phyloP scores from a whole-genome alignment of 2,113 vertebrate genomes.

The Gorsachius goisagi region DNA sequence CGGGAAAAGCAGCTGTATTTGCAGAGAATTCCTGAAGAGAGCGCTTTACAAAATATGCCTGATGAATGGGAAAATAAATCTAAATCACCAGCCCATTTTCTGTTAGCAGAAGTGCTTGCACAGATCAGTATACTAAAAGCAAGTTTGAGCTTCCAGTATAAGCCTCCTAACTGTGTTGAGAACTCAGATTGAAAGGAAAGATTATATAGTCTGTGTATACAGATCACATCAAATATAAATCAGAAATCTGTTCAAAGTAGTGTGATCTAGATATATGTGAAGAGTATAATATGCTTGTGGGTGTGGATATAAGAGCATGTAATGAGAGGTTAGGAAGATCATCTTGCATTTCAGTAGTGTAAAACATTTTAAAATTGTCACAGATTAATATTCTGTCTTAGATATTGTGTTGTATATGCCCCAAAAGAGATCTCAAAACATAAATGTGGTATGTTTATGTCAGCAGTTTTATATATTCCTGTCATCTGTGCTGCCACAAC shows the following conservation, averaged over 20 bases:
- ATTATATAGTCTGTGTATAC: not conserved
- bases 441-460: not conserved
- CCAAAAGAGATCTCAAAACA: not conserved
- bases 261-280: not conserved
- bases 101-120: not conserved
- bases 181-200: not conserved
- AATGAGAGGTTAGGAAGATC: not conserved
- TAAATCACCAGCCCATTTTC: not conserved
- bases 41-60: not conserved
- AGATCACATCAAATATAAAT: not conserved
- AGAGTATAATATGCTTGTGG: not conserved
- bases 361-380: not conserved
- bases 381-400: not conserved
- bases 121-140: not conserved
- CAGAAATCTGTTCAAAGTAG: not conserved
- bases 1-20: not conserved
- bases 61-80: not conserved
- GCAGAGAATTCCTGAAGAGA: not conserved
- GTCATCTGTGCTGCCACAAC: not conserved
- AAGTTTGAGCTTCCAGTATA: not conserved
- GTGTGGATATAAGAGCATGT: not conserved
- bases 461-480: not conserved
- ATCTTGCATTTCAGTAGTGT: not conserved
- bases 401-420: not conserved
- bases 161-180: not conserved